phyloP scores from a whole-genome alignment of 2,113 vertebrate genomes.

The Ptyas mucosa region DNA sequence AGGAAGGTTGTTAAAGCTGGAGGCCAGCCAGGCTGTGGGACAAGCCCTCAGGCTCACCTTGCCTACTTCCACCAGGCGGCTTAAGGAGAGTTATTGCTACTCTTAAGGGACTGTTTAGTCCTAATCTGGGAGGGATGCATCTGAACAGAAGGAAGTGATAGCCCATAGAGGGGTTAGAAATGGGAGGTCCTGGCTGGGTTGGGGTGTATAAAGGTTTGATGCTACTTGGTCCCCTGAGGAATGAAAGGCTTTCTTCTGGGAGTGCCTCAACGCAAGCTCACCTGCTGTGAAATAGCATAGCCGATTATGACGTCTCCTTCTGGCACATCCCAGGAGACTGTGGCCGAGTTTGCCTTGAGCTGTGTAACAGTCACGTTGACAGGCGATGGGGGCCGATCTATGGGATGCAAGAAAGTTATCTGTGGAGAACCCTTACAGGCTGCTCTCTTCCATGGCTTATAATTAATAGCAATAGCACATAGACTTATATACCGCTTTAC shows the following conservation, averaged over 20 bases:
- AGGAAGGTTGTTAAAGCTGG: not conserved
- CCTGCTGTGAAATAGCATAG: constrained; percentile 96
- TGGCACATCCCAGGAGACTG: constrained; percentile 94
- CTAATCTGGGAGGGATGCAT: not conserved
- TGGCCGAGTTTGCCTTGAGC: constrained; percentile 93
- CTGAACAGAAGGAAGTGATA: not conserved
- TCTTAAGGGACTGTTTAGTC: not conserved
- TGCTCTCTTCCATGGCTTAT: not conserved
- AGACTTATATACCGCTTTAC: too few relatives aligned
- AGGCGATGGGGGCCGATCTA: constrained; percentile 90
- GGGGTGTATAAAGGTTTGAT: not conserved
- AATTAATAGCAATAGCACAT: not conserved
- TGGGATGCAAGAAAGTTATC: constrained; percentile 25
- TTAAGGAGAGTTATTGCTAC: not conserved
- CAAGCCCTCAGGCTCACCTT: not conserved
- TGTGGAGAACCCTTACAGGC: not conserved
- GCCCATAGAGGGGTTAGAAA: not conserved
- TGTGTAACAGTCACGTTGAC: constrained; percentile 95
- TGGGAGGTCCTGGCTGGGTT: not conserved
- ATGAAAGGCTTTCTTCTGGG: not conserved
- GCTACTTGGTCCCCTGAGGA: not conserved
- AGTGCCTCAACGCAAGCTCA: constrained; percentile 46
- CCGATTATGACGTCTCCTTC: constrained; percentile 95
- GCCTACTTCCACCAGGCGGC: not conserved
- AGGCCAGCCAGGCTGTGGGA: not conserved